A percentile compares a stretch with the other conserved stretches of the same genome.
phyloP scores from a whole-genome alignment of 2,113 vertebrate species.

The Cygnus buccinator region DNA sequence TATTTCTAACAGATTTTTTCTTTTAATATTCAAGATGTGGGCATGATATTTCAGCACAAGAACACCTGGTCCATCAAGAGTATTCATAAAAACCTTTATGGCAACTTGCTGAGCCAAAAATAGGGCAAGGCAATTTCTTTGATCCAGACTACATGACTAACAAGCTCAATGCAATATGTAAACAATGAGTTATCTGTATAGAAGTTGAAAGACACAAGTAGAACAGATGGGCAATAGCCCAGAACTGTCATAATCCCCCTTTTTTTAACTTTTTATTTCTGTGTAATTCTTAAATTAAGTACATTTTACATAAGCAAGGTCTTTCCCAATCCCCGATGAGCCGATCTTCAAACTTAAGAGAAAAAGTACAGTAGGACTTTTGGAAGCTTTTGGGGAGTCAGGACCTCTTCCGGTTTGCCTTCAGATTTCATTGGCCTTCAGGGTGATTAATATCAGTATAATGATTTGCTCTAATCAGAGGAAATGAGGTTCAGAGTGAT shows the following conservation, averaged over 20 bases:
- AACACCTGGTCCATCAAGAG: neutral
- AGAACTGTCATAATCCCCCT: neutral
- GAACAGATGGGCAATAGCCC: neutral
- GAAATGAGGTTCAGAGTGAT: neutral
- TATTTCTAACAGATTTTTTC: neutral
- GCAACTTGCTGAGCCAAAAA: neutral
- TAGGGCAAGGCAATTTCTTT: neutral
- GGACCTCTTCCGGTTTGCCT: neutral
- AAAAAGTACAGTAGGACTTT: neutral
- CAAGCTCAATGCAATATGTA: neutral
- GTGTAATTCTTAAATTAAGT: neutral
- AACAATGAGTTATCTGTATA: neutral
- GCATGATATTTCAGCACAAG: neutral
- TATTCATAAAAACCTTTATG: neutral
- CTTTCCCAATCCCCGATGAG: neutral
- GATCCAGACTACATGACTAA: neutral
- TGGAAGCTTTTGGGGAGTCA: neutral
- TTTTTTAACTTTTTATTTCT: accelerated
- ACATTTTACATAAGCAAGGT: neutral
- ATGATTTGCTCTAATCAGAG: neutral
- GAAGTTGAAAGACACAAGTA: neutral
- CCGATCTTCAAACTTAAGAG: neutral
- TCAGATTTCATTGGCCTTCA: neutral
- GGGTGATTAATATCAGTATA: neutral
- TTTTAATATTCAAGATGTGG: neutral